A percentile compares a stretch with the other conserved stretches of the same genome.
Evolutionary conservation across 2,888 invertebrate genomes (phyloP).

Genomic region (Callinectes sapidus): DNA sequence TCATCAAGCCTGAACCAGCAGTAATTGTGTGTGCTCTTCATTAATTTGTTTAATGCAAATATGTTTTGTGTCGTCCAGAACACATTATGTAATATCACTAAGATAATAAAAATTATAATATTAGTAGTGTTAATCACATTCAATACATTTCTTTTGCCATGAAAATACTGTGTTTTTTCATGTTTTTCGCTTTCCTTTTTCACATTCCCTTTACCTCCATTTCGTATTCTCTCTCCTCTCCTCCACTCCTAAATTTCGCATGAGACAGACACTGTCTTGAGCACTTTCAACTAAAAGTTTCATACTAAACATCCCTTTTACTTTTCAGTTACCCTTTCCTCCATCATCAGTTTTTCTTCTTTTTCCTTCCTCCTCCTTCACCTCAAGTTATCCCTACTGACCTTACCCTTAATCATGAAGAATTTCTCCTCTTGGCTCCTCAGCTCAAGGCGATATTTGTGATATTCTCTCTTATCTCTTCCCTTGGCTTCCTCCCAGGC

Average conservation of each 20-base stretch:
- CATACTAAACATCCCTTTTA: constrained; percentile 8
- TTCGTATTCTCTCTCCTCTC: not conserved
- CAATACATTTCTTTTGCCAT: not conserved
- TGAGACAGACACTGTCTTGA: not conserved
- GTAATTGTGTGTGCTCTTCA: not conserved
- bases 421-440: constrained; percentile 16
- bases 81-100: not conserved
- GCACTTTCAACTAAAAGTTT: constrained; percentile 6
- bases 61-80: not conserved
- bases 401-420: constrained; percentile 19
- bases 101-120: not conserved
- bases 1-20: not conserved
- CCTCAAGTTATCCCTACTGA: not conserved
- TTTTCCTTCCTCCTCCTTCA: not conserved
- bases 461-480: constrained; percentile 27
- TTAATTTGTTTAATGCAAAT: not conserved
- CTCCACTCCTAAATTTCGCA: constrained; percentile 5
- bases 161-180: not conserved
- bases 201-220: not conserved
- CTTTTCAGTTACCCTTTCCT: constrained; percentile 13
- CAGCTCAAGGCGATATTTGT: not conserved
- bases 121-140: not conserved
- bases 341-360: not conserved
- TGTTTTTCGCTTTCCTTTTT: not conserved
- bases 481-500: constrained; percentile 34